Evolutionary conservation across 2,797 vertebrate species (phyloP), one percentile per base, ranked within the genome.

Genomic region (Sardinella longiceps): DNA sequence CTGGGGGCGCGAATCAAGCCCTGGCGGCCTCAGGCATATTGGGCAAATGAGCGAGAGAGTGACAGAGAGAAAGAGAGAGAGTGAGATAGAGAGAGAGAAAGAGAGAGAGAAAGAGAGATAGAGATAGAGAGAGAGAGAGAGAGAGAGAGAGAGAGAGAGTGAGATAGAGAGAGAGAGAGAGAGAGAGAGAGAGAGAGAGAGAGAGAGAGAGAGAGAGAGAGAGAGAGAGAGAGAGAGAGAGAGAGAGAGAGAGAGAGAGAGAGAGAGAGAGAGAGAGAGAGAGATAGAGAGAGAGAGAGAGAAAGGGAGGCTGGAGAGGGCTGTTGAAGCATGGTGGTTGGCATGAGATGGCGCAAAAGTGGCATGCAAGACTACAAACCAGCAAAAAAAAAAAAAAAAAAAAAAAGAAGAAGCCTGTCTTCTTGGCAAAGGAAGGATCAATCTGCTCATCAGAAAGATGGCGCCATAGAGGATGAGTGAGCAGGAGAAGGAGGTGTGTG

Each of bases 391-490:
- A 23, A 3, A 56, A 23, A 56, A 56, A 14, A 56, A 56, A 23
- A 14, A 56, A 23, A 14, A 56, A 23, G 11, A 14, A 23, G 11
- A 63, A 63, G 4, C 12, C 58, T 63, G 23, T 20, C 60, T 63
- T 37, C 46, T 45, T 83, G 86, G 51, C 77, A 74, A 80, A 82
- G 74, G 81, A 83, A 66, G 60, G 46, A 81, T 85, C 83, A 84
- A 70, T 81, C 80, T 84, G 70, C 82, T 81, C 87, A 33, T 66
- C 23, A 85, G 83, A 84, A 70, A 15, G 33, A 86, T 3, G 28
- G 14, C 4, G 15, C 18, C 7, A 30, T 10, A 30, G 12, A 30
- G 28, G 63, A 3, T 25, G 10, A 14, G 23, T 23, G 20, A 18
- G n/a, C 4, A 10, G 56, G 23, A 9, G 6, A n/a, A n/a, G 2